Evolutionary conservation across 1,140 invertebrate species (phyloP).

Genomic region (Bombus huntii): DNA sequence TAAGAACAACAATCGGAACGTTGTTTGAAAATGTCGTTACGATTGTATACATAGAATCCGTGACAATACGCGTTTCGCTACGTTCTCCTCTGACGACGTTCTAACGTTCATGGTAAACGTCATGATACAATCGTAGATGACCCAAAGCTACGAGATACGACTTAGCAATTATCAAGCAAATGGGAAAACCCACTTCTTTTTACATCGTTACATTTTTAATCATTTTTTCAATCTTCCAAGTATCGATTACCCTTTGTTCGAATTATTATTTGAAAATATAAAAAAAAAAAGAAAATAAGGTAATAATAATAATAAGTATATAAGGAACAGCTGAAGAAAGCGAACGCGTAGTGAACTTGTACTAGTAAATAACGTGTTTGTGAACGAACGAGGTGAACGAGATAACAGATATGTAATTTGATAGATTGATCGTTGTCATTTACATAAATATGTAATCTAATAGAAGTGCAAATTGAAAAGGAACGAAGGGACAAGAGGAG

Average conservation of each 20-base stretch:
- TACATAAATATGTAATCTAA: background rate
- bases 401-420: conserved; percentile 38
- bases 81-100: background rate
- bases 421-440: too few species aligned
- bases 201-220: background rate
- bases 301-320: background rate
- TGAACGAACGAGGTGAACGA: conserved; percentile 36
- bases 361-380: background rate
- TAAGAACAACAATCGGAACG: background rate
- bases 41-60: background rate
- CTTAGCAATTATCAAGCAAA: background rate
- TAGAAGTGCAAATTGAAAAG: background rate
- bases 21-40: conserved; percentile 27
- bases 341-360: too few species aligned
- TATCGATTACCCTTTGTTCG: background rate
- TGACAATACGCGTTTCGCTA: background rate
- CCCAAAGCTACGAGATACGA: background rate
- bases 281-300: background rate
- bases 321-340: too few species aligned
- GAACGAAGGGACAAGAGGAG: background rate
- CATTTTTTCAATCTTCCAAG: background rate
- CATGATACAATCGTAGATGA: background rate
- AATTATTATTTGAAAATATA: background rate
- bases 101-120: background rate
- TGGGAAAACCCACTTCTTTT: background rate